These are phyloP conservation scores for Caenorhabditis japonica DNA, from an alignment of 2,888 invertebrate genomes.

Conservation along the genomic window DNA sequence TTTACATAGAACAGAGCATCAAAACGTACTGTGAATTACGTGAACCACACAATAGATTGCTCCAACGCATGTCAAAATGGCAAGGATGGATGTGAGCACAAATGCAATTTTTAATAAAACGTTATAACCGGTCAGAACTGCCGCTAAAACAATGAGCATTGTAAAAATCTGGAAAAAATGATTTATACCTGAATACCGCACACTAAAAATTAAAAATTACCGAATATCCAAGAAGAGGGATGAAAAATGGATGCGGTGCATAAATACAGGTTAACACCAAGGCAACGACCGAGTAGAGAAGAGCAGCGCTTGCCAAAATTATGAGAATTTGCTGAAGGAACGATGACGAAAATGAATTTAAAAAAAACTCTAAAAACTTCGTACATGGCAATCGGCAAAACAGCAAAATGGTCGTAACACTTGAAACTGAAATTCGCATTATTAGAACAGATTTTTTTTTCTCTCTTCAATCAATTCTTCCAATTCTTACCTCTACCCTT, in stretches of 20 bases:
- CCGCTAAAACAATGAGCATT: slow-evolving; percentile 8
- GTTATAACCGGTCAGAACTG: slow-evolving; percentile 9
- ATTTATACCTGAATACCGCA: not conserved
- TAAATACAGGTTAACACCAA: slow-evolving; percentile 32
- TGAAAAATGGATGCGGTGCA: slow-evolving; percentile 24
- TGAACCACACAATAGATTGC: slow-evolving; percentile 8
- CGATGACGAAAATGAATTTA: too few relatives aligned
- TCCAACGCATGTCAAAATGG: not conserved
- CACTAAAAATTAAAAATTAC: not conserved
- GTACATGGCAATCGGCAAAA: slow-evolving; percentile 32
- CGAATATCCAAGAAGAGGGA: slow-evolving; percentile 15
- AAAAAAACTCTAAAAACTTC: not conserved
- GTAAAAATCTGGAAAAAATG: slow-evolving; percentile 21
- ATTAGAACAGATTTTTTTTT: too few relatives aligned
- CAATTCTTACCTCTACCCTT: slow-evolving; percentile 7
- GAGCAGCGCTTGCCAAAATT: slow-evolving; percentile 8
- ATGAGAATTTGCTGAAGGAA: slow-evolving; percentile 21
- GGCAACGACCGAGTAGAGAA: slow-evolving; percentile 36
- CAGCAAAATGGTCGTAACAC: slow-evolving; percentile 34
- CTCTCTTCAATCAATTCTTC: too few relatives aligned
- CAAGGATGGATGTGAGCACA: slow-evolving; percentile 4
- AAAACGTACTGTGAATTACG: slow-evolving; percentile 13
- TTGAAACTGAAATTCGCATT: not conserved
- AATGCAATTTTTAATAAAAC: slow-evolving; percentile 20
- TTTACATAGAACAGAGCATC: too few relatives aligned